Conservation (phyloP, 2,113 vertebrate species). For the Brienomyrus longianalis region DNA sequence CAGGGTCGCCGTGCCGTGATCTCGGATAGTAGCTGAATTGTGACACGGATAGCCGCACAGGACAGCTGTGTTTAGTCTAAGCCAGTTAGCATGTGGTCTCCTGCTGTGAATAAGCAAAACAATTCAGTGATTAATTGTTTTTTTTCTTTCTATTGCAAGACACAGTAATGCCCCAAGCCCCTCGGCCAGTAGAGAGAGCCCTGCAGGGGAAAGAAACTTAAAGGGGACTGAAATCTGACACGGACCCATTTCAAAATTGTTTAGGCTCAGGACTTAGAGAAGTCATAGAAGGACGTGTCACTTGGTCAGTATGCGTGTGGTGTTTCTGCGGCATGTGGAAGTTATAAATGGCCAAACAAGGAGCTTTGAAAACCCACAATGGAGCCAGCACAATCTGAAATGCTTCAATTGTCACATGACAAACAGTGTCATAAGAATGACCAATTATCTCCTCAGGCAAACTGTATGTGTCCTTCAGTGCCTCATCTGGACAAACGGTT, state of each 20-base stretch:
- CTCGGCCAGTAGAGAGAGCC: neutral
- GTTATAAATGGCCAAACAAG: neutral
- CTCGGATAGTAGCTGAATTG: slow-evolving; percentile 5
- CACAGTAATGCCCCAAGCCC: neutral
- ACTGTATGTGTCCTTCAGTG: neutral
- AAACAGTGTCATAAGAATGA: neutral
- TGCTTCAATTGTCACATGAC: neutral
- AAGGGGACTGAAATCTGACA: neutral
- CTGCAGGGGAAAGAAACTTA: neutral
- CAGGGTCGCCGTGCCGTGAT: neutral
- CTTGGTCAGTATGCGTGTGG: neutral
- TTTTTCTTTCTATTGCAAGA: slow-evolving; percentile 7
- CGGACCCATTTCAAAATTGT: neutral
- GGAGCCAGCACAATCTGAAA: neutral
- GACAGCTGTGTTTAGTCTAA: slow-evolving; percentile 29
- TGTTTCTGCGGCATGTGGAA: neutral
- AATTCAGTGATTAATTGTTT: neutral
- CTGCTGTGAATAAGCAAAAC: neutral
- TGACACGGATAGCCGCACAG: neutral
- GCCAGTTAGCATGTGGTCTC: neutral
- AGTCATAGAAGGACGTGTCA: neutral
- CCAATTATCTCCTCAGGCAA: neutral
- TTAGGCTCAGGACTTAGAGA: neutral
- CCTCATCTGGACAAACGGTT: neutral
- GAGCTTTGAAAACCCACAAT: neutral